These are phyloP conservation scores for Lagocephalus sceleratus DNA, from an alignment of 2,797 vertebrate species.

Conservation along the genomic window DNA sequence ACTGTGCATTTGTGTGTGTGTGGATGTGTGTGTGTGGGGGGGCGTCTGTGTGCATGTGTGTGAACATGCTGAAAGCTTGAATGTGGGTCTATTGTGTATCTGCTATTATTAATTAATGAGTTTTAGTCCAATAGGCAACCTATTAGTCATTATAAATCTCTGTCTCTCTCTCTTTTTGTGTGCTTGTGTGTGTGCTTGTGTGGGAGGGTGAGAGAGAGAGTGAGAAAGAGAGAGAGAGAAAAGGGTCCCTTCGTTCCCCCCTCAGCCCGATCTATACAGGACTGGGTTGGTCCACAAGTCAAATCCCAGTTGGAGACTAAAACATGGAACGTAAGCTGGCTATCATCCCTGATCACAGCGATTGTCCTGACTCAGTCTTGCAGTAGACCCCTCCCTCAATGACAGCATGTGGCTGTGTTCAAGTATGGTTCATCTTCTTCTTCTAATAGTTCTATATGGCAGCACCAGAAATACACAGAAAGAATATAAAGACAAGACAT, in stretches of 20 bases:
- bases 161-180: neutral
- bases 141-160: slow-evolving; percentile 74
- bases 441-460: too few relatives aligned
- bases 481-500: too few relatives aligned
- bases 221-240: neutral
- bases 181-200: slow-evolving; percentile 3
- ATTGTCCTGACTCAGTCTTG: too few relatives aligned
- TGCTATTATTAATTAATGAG: slow-evolving; percentile 95
- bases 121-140: slow-evolving; percentile 76
- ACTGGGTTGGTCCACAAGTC: too few relatives aligned
- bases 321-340: too few relatives aligned
- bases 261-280: too few relatives aligned
- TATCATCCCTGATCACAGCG: too few relatives aligned
- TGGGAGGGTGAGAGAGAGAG: neutral
- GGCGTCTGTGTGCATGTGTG: slow-evolving; percentile 17
- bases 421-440: too few relatives aligned
- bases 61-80: slow-evolving; percentile 46
- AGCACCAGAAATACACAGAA: too few relatives aligned
- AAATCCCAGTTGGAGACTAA: too few relatives aligned
- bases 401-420: too few relatives aligned
- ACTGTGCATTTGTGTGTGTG: slow-evolving; percentile 17
- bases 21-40: slow-evolving; percentile 11
- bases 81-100: slow-evolving; percentile 76
- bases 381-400: too few relatives aligned
- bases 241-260: neutral